Evolutionary conservation across 2,888 invertebrate species (phyloP).

Genomic region (Kuschelorhynchus macadamiae): DNA sequence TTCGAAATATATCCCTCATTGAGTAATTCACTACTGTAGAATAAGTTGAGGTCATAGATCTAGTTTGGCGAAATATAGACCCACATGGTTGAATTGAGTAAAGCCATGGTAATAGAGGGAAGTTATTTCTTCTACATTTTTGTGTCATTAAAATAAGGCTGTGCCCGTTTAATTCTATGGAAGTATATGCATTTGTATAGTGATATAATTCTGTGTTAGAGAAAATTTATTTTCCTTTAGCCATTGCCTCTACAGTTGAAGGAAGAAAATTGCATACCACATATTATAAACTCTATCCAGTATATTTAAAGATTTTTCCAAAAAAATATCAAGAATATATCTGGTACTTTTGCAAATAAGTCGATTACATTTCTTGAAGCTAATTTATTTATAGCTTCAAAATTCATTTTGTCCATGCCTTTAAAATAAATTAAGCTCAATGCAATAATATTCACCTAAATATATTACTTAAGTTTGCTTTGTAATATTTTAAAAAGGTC

Average conservation of each 20-base stretch:
- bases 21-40: neutral
- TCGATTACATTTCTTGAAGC: neutral
- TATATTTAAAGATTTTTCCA: neutral
- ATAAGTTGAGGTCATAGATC: neutral
- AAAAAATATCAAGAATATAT: neutral
- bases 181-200: neutral
- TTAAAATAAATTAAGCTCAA: too few relatives aligned
- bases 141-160: neutral
- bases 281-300: neutral
- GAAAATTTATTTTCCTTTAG: neutral
- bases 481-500: too few relatives aligned
- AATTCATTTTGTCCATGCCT: conserved; percentile 13
- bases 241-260: neutral
- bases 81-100: neutral
- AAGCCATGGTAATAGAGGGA: neutral
- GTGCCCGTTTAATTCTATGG: conserved; percentile 1
- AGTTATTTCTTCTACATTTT: neutral
- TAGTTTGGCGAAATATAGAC: neutral
- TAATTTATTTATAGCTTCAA: conserved; percentile 6
- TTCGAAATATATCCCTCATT: neutral
- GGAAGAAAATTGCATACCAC: conserved; percentile 1
- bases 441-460: too few relatives aligned
- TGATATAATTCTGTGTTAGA: neutral
- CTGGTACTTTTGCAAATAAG: neutral
- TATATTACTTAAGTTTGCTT: too few relatives aligned